Evolutionary conservation across 2,797 vertebrate species (phyloP).

Genomic region (Arremon aurantiirostris): DNA sequence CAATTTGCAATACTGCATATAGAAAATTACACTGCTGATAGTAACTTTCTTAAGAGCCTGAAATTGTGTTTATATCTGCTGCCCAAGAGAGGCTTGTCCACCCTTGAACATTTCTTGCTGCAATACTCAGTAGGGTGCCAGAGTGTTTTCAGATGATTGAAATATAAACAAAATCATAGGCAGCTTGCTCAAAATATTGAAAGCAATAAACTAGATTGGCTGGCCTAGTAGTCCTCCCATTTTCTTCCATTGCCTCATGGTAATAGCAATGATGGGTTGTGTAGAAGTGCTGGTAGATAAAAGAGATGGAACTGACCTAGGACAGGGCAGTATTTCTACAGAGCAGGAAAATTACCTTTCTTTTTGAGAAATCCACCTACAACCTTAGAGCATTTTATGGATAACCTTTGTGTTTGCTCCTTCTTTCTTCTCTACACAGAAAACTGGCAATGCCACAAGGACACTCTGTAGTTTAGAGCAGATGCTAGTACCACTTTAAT

Average conservation of each 20-base stretch:
- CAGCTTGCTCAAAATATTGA: neutral
- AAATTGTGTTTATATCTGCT: neutral
- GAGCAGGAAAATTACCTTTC: neutral
- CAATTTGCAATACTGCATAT: neutral
- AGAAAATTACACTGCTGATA: neutral
- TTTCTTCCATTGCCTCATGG: neutral
- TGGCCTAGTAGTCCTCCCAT: neutral
- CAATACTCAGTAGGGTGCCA: neutral
- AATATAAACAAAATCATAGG: neutral
- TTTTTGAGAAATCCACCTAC: neutral
- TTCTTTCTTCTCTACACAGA: neutral
- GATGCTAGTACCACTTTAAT: conserved; percentile 6
- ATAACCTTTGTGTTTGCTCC: neutral
- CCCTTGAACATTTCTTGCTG: neutral
- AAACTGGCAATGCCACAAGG: conserved; percentile 10
- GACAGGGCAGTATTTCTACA: neutral
- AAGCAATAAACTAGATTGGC: neutral
- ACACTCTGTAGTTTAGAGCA: neutral
- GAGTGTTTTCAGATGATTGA: neutral
- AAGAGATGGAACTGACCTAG: neutral
- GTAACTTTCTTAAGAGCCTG: neutral
- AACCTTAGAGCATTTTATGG: neutral
- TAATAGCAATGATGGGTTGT: neutral
- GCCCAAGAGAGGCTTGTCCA: neutral
- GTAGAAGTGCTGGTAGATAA: neutral